A percentile compares a stretch with the other conserved stretches of the same genome.
These are phyloP conservation scores for Chelonus insularis DNA, from an alignment of 1,140 invertebrate species.

Conservation along the genomic window DNA sequence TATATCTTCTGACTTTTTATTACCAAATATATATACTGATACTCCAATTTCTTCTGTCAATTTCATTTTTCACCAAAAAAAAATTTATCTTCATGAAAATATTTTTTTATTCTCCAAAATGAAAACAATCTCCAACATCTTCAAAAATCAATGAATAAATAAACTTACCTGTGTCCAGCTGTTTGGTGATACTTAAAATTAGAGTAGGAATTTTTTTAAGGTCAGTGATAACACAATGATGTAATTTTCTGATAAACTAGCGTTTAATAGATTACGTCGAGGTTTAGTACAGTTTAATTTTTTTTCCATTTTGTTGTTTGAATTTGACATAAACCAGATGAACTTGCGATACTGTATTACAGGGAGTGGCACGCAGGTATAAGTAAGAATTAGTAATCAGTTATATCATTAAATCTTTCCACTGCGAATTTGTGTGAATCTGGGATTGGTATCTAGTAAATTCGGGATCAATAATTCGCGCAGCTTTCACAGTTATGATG, in stretches of 20 bases:
- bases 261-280: conserved; percentile 57
- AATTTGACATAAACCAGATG: conserved; percentile 44
- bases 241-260: conserved; percentile 56
- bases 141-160: conserved; percentile 23
- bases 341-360: conserved; percentile 43
- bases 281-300: conserved; percentile 49
- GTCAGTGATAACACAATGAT: conserved; percentile 35
- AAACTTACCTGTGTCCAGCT: no score
- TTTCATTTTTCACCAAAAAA: background rate
- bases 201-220: conserved; percentile 14
- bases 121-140: no score
- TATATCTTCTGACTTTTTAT: background rate
- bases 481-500: conserved; percentile 12
- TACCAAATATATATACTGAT: background rate
- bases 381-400: background rate
- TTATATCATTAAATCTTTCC: background rate
- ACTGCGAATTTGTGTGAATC: conserved; percentile 7
- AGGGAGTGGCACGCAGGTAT: conserved; percentile 15
- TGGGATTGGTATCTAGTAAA: background rate
- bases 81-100: background rate
- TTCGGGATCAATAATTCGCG: background rate
- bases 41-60: background rate
- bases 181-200: no score
- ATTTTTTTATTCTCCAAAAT: background rate
- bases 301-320: conserved; percentile 37